Percentiles rank a stretch among this genome's conserved stretches.
Conservation (phyloP, 2,797 vertebrate genomes). For the Poliocrania exsul region DNA sequence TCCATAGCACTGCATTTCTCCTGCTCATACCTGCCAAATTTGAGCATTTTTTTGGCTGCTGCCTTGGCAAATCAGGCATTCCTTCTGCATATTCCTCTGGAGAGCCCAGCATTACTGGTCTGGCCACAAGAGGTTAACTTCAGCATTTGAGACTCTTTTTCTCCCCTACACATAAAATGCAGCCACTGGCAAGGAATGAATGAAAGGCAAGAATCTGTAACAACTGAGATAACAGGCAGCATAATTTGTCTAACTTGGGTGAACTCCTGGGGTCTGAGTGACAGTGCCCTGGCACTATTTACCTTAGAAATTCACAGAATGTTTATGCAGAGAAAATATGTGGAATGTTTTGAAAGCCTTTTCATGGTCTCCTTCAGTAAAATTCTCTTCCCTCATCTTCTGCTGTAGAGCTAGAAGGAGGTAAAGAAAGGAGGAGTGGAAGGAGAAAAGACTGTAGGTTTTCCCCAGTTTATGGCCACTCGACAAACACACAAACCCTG, state of each 20-base stretch:
- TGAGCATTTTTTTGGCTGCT: neutral
- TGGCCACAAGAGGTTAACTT: slow-evolving; percentile 8
- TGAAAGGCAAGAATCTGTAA: slow-evolving; percentile 35
- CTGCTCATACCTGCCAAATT: neutral
- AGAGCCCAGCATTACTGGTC: neutral
- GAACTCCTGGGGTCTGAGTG: slow-evolving; percentile 33
- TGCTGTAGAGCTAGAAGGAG: neutral
- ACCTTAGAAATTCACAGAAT: neutral
- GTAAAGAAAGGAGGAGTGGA: neutral
- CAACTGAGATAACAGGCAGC: slow-evolving; percentile 16
- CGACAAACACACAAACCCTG: neutral
- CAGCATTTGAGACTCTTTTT: neutral
- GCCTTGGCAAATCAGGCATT: neutral
- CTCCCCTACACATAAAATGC: neutral
- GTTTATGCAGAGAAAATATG: slow-evolving; percentile 10
- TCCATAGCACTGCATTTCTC: neutral
- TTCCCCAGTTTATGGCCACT: neutral
- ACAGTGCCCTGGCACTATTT: slow-evolving; percentile 9
- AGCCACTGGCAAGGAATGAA: slow-evolving; percentile 31
- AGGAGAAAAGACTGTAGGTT: neutral
- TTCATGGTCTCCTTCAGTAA: neutral
- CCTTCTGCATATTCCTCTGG: neutral
- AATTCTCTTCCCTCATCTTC: neutral
- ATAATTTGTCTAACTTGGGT: slow-evolving; percentile 25
- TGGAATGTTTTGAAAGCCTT: slow-evolving; percentile 10